Base-by-base conservation (phyloP, 2,113 vertebrate species). In the Ibidorhyncha struthersii region DNA sequence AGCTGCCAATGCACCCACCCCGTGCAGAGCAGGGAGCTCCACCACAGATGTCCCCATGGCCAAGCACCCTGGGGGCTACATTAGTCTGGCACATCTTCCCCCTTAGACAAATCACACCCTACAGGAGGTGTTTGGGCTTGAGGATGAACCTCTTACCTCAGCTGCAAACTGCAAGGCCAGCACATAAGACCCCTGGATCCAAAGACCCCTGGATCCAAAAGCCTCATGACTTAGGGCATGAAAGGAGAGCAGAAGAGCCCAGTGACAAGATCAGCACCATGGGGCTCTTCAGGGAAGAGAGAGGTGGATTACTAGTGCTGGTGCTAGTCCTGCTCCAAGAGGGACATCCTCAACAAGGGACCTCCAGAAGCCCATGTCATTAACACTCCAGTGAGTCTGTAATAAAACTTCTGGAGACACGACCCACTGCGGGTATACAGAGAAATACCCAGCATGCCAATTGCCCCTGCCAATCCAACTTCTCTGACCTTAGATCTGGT, bases 61-160 rank as follows among this genome's bases (percentile, higher is more conserved):
- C 59, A 89, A 85, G 61, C 84, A 40, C 18, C 11, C 65, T 1
- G 8, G 26, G 38, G 29, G 62, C 66, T 81, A 27, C 13, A 25
- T 19, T 23, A 25, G 49, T 9, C 8, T 36, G 30, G 61, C 26
- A 53, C 30, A 30, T 12, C 61, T 86, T 30, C 95, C 96, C 5
- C 93, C 70, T 96, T 93, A 97, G 95, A 96, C 78, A 71, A 89
- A 98, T 63, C 94, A 98, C 36, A 97, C 96, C 61, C 67, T 95
- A 12, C 34, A 80, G 19, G 97, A 98, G n/a, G 92, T 97, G 74
- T 98, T 97, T 20, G 76, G 93, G 27, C 91, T 83, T 4, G n/a
- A 86, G 53, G 49, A 49, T 14, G 9, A 30, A 61, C 22, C 32
- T 62, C 70, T 78, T 53, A 36, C 20, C 14, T 67, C 40, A 53